Percentiles rank a stretch among this genome's conserved stretches.
Evolutionary conservation across 2,113 vertebrate genomes (phyloP).

Genomic region (Bubalus kerabau): DNA sequence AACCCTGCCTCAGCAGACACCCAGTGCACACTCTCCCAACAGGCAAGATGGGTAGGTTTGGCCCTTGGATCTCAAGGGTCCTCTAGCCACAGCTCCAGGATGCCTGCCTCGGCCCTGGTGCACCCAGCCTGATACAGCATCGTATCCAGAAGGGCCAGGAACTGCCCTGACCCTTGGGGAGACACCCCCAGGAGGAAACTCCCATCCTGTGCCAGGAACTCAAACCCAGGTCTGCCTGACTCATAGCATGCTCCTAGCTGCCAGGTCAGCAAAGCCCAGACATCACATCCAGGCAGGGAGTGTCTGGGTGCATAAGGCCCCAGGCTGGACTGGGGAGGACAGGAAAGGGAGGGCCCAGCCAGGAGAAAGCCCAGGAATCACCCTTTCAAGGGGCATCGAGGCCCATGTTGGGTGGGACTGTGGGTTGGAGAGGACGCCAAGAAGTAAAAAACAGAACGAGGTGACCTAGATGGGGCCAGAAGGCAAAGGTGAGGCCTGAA

Average conservation of each 20-base stretch:
- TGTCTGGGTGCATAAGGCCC: too few relatives aligned
- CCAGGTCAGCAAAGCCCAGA: neutral
- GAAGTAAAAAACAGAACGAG: neutral
- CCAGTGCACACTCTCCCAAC: accelerated
- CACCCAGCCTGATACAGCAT: neutral
- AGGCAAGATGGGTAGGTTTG: neutral
- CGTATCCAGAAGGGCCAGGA: neutral
- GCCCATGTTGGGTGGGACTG: accelerated
- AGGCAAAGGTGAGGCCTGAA: neutral
- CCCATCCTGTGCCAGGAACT: neutral
- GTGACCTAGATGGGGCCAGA: neutral
- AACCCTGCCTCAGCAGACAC: neutral
- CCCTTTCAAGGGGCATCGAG: accelerated
- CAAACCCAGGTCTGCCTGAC: neutral
- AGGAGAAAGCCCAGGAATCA: neutral
- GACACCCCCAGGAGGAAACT: neutral
- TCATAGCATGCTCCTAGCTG: too few relatives aligned
- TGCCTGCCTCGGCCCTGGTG: neutral
- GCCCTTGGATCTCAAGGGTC: neutral
- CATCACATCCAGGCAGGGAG: neutral
- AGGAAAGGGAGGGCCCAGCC: neutral
- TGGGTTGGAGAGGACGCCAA: neutral
- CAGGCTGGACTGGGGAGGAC: neutral
- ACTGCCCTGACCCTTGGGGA: neutral
- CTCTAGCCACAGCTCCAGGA: neutral